A percentile compares a stretch with the other conserved stretches of the same genome.
phyloP scores from a whole-genome alignment of 53 echinoderm and acorn worm genomes.

The Apostichopus leukothele region DNA sequence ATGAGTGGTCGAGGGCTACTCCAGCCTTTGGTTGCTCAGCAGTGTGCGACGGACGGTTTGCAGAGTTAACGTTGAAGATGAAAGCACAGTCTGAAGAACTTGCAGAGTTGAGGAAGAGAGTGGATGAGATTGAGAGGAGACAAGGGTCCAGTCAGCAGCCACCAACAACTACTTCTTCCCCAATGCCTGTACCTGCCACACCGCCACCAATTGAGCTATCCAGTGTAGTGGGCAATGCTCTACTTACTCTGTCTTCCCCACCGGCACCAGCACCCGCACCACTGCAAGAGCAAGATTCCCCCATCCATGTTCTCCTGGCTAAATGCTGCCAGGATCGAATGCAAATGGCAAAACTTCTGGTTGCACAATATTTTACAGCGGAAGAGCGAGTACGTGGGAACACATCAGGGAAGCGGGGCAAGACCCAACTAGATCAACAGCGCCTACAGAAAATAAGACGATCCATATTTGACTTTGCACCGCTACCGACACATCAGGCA shows the following conservation, averaged over 20 bases:
- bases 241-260: too few relatives aligned
- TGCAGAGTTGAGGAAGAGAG: too few relatives aligned
- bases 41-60: background rate
- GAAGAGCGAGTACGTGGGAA: background rate
- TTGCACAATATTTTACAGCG: background rate
- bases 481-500: background rate
- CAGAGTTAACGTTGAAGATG: background rate
- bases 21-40: conserved; percentile 6
- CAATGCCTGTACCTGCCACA: too few relatives aligned
- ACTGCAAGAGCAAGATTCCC: too few relatives aligned
- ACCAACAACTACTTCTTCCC: too few relatives aligned
- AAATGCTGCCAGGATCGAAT: background rate
- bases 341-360: background rate
- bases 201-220: too few relatives aligned
- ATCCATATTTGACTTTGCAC: background rate
- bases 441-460: background rate
- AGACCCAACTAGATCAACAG: background rate
- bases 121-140: too few relatives aligned
- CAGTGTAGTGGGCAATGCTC: too few relatives aligned
- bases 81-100: too few relatives aligned
- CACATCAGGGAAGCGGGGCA: background rate
- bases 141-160: too few relatives aligned
- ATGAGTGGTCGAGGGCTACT: background rate
- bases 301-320: background rate
- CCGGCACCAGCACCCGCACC: too few relatives aligned